Evolutionary conservation across 2,888 invertebrate genomes (phyloP).

Genomic region (Agrochola circellaris): DNA sequence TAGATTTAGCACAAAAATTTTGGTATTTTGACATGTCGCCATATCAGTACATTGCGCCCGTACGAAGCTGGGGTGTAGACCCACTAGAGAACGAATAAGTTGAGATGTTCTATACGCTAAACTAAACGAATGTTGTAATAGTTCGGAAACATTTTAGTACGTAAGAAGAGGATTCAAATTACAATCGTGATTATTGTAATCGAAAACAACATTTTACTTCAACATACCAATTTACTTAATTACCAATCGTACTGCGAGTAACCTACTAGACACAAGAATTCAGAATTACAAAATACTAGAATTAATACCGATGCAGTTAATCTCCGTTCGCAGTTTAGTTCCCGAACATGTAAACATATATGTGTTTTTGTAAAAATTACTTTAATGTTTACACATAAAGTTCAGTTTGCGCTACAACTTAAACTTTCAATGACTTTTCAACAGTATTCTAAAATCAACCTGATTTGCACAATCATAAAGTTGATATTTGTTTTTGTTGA

Average conservation of each 20-base stretch:
- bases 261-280: slow-evolving; percentile 21
- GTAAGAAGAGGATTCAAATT: slow-evolving; percentile 6
- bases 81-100: background rate
- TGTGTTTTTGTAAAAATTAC: background rate
- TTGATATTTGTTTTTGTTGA: background rate
- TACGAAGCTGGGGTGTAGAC: background rate
- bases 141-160: slow-evolving; percentile 1
- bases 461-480: background rate
- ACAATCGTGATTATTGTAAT: slow-evolving; percentile 31
- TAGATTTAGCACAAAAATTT: background rate
- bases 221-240: slow-evolving; percentile 50
- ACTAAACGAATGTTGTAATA: background rate
- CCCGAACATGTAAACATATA: background rate
- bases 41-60: background rate
- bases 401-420: background rate
- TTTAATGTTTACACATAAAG: background rate
- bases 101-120: background rate
- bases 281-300: slow-evolving; percentile 47
- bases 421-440: background rate
- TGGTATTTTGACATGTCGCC: background rate
- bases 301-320: slow-evolving; percentile 13
- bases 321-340: background rate
- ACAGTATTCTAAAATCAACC: background rate
- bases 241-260: slow-evolving; percentile 25
- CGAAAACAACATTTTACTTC: slow-evolving; percentile 30